Percentiles rank a stretch among this genome's conserved stretches.
Evolutionary conservation across 2,797 vertebrate genomes (phyloP).

Genomic region (Phrynocephalus guinanensis): DNA sequence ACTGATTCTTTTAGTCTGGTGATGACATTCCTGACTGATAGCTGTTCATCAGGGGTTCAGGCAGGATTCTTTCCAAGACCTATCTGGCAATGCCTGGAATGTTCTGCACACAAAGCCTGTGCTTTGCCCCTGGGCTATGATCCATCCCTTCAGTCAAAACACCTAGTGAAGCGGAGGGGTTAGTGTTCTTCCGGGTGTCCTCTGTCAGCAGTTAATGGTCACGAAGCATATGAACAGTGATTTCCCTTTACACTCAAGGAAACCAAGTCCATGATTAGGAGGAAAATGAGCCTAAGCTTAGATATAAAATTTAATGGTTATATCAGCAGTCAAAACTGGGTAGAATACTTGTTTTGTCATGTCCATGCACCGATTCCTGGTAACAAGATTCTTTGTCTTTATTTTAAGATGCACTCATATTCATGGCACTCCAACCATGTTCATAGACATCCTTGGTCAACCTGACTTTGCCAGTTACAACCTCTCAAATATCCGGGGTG

Average conservation of each 20-base stretch:
- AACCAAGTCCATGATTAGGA: neutral
- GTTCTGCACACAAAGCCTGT: neutral
- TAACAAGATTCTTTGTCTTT: conserved; percentile 15
- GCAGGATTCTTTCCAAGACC: neutral
- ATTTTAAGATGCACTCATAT: conserved; percentile 81
- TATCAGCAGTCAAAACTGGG: neutral
- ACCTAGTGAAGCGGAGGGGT: neutral
- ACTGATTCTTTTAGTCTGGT: neutral
- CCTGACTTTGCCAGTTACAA: conserved; percentile 81
- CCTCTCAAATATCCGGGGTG: conserved; percentile 81
- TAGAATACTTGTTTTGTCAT: neutral
- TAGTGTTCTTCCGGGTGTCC: neutral
- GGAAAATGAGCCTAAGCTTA: neutral
- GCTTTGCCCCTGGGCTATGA: neutral
- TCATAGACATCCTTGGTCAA: conserved; percentile 87
- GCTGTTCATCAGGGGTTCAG: neutral
- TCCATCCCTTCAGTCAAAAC: neutral
- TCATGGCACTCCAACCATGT: conserved; percentile 92
- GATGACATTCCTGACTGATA: neutral
- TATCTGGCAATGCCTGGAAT: neutral
- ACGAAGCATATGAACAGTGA: neutral
- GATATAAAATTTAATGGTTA: neutral
- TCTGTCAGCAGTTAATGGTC: neutral
- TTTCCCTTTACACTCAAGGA: neutral
- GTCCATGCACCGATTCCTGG: neutral